phyloP scores from a whole-genome alignment of 2,888 invertebrate species.

The Oscheius sp. region DNA sequence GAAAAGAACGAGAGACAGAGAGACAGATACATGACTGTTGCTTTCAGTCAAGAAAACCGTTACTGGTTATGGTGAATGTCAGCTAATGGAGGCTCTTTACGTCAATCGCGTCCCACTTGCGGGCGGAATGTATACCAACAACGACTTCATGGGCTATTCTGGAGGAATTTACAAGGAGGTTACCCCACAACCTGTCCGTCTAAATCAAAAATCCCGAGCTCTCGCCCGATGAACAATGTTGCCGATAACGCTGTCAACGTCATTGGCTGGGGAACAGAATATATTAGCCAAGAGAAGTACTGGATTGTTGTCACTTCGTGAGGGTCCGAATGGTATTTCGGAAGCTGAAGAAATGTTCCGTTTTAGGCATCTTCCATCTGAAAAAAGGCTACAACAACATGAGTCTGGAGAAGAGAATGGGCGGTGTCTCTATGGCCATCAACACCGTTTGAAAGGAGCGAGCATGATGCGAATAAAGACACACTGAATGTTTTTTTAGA shows the following conservation, averaged over 20 bases:
- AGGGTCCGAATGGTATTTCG: not conserved
- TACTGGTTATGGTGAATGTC: not conserved
- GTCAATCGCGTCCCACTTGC: not conserved
- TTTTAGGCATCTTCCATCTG: conserved; percentile 1
- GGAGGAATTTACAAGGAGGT: conserved; percentile 2
- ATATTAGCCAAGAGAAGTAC: not conserved
- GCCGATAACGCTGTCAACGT: conserved; percentile 16
- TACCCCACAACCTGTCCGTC: not conserved
- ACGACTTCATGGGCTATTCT: not conserved
- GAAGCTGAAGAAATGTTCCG: not conserved
- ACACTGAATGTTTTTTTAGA: not conserved
- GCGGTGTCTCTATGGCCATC: not conserved
- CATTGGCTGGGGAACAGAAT: conserved; percentile 11
- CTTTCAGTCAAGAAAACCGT: not conserved
- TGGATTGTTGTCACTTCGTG: conserved; percentile 18
- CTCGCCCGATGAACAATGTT: not conserved
- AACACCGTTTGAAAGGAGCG: not conserved
- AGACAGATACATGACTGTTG: not conserved
- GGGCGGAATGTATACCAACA: conserved; percentile 19
- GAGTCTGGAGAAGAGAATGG: conserved; percentile 12
- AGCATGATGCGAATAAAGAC: not conserved
- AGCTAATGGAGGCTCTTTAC: conserved; percentile 5
- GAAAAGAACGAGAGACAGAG: too few species aligned
- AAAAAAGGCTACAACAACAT: not conserved
- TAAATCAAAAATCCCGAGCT: not conserved